Base-by-base conservation (phyloP, 2,113 vertebrate genomes). In the Cyprinodon tularosa region DNA sequence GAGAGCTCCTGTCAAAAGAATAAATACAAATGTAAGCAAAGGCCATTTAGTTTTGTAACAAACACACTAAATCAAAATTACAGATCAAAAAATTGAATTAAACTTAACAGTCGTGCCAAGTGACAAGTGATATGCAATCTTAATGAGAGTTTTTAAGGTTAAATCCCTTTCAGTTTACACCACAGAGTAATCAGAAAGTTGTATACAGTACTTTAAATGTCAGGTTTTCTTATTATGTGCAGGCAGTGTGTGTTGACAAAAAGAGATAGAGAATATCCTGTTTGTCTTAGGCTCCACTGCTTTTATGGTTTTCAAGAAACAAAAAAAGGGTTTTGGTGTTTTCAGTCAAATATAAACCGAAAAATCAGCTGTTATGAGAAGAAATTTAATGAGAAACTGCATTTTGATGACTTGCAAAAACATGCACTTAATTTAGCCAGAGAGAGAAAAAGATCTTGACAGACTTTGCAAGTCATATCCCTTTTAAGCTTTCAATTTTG, bases 1-100 rank as follows among this genome's bases (percentile, higher is more conserved):
- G 94, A 99, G 96, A 3, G 97, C 97, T 63, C 97, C 98, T 99
- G 82, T 79, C 85, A 76, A 40, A 62, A 13, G 22, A 11, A 66
- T 22, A 66, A 5, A 29, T 12, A 45, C 8, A 40, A 57, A n/a
- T 9, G 0, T 2, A 57, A 3, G 50, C 9, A 57, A 42, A 42
- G 42, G 3, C 42, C 4, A 57, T 57, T 57, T 57, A 20, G 17
- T 8, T 57, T 57, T 57, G 17, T 57, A n/a, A 14, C 50, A 9
- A 20, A 57, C 20, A 66, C n/a, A 4, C 29, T 29, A 66, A 14
- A 36, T 8, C 11, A 29, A 47, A 15, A 9, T 13, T 44, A 29
- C 48, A 57, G 4, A 20, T 57, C 3, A 57, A 57, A 57, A 4
- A 10, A 20, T 57, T 7, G 17, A 20, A 20, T 57, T 6, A 57